These are phyloP conservation scores for Epicampocera succincta DNA, from an alignment of 2,888 invertebrate genomes.

Conservation along the genomic window DNA sequence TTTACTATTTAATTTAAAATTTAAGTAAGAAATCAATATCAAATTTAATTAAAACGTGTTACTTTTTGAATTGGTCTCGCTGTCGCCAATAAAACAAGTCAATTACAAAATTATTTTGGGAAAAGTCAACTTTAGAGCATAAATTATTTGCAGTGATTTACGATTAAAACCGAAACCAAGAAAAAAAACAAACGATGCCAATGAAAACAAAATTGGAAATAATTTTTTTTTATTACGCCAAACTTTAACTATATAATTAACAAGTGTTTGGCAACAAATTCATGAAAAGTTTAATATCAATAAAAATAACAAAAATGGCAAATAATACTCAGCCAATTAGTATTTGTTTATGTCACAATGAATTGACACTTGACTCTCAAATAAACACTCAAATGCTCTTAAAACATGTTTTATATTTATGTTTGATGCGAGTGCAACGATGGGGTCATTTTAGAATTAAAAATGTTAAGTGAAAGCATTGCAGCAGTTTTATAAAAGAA, in stretches of 20 bases:
- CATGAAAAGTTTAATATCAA: too few species aligned
- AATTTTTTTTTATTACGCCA: too few species aligned
- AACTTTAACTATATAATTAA: constrained; percentile 2
- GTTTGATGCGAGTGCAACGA: too few species aligned
- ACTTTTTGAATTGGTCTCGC: neutral
- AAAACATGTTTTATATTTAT: constrained; percentile 10
- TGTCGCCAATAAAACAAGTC: constrained; percentile 30
- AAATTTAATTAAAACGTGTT: neutral
- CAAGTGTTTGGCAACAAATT: constrained; percentile 10
- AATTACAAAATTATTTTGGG: constrained; percentile 8
- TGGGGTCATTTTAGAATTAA: too few species aligned
- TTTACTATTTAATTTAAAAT: too few species aligned
- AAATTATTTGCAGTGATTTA: constrained; percentile 26
- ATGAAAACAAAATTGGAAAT: too few species aligned
- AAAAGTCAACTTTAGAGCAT: neutral
- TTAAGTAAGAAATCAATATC: neutral
- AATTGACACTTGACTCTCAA: constrained; percentile 49
- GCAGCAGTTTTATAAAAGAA: too few species aligned
- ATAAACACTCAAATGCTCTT: constrained; percentile 16
- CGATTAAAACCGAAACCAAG: constrained; percentile 9
- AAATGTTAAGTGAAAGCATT: too few species aligned
- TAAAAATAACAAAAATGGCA: too few species aligned
- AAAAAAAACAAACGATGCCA: constrained; percentile 7
- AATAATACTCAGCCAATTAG: constrained; percentile 26
- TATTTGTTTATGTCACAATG: constrained; percentile 40